Evolutionary conservation across 2,797 vertebrate species (phyloP).

Genomic region (Arremon aurantiirostris): DNA sequence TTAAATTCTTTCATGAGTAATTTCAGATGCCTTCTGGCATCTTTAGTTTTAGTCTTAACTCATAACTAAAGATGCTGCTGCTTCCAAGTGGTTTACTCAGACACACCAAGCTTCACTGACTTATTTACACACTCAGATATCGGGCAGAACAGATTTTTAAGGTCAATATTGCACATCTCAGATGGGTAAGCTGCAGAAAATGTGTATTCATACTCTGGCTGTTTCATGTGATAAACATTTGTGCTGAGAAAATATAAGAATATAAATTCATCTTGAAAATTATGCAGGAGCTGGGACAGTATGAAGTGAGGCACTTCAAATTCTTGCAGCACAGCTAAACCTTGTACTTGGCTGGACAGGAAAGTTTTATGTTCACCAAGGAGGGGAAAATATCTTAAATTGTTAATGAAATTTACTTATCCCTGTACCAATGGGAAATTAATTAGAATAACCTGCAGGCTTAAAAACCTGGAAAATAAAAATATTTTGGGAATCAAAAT

Average conservation of each 20-base stretch:
- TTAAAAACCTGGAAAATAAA: neutral
- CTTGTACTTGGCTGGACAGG: neutral
- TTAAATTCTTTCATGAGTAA: neutral
- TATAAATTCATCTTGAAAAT: neutral
- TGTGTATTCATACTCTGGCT: accelerated
- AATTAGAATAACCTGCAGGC: neutral
- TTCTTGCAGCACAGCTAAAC: neutral
- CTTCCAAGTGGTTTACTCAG: neutral
- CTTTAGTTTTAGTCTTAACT: neutral
- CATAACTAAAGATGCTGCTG: neutral
- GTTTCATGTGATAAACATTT: neutral
- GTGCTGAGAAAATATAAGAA: neutral
- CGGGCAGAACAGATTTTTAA: neutral
- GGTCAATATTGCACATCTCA: neutral
- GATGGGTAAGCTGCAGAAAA: neutral
- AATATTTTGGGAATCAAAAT: neutral
- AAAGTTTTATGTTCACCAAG: neutral
- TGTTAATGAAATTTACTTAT: neutral
- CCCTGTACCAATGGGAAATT: neutral
- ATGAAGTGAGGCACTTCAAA: neutral
- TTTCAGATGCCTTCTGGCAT: neutral
- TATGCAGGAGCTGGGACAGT: neutral
- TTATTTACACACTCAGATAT: neutral
- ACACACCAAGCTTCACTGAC: accelerated
- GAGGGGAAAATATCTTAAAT: neutral